Base-by-base conservation (phyloP, 2,888 invertebrate species). In the Nephrotoma flavescens region DNA sequence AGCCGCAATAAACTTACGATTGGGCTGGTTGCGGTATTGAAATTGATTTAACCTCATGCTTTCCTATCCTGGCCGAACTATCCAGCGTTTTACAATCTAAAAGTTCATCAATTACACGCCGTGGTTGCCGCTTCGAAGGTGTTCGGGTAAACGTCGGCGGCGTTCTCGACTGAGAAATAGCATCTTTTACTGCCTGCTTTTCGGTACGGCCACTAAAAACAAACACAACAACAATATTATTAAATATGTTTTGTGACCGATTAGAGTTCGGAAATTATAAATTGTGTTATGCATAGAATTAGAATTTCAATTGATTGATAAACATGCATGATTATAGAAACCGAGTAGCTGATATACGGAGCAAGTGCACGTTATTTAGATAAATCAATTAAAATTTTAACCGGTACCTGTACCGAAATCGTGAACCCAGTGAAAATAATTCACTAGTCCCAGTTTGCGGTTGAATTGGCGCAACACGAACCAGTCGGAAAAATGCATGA, bases 401-500 rank as follows among this genome's bases (percentile, higher is more conserved):
- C 52, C 31, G 41, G 90, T 92, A 95, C 95, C 96, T 96, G 92
- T 95, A 96, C 91, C 96, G 94, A 90, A 96, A 94, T 91, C 96
- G 94, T 88, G 96, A 95, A 89, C 96, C 96, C 88, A 96, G 92
- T 85, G 96, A 94, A 92, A 96, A 96, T 89, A 96, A 94, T 90
- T 96, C 96, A 86, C 95, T 94, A 45, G 95, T 93, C 57, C 95
- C 94, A 87, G 91, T 91, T 52, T 91, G 91, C 87, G 93, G 92
- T 86, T 93, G 93, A 57, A 93, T 91, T 6, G 96, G 95, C 31
- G 95, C 94, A 47, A 95, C 95, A 91, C 96, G 96, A 90, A 97
- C 96, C 89, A 97, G 93, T 87, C 97, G 94, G 93, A 97, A 97
- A 93, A 97, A 97, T 52, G 97, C 96, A 92, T 98, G 98, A 91